These are phyloP conservation scores for Amphipyra berbera DNA, from an alignment of 2,888 invertebrate species.

Conservation along the genomic window DNA sequence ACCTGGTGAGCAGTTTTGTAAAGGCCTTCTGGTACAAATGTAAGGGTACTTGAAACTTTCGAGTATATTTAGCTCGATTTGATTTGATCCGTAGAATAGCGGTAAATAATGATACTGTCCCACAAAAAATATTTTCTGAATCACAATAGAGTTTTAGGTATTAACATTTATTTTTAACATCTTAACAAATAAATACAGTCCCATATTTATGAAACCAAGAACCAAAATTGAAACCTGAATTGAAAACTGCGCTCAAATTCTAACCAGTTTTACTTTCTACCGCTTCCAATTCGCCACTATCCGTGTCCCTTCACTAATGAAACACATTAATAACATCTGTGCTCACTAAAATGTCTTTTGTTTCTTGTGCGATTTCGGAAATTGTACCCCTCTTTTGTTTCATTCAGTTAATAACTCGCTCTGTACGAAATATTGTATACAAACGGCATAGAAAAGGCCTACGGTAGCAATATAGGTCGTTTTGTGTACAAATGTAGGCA, in stretches of 20 bases:
- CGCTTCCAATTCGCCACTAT: slow-evolving; percentile 61
- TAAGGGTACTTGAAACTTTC: too few relatives aligned
- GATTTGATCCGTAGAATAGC: too few relatives aligned
- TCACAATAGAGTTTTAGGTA: too few relatives aligned
- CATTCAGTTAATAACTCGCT: slow-evolving; percentile 59
- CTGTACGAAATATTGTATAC: slow-evolving; percentile 48
- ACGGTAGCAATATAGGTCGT: slow-evolving; percentile 29
- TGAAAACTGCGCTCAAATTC: slow-evolving; percentile 37
- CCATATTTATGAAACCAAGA: background rate
- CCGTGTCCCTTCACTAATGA: slow-evolving; percentile 70
- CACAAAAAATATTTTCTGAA: too few relatives aligned
- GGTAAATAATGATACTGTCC: too few relatives aligned
- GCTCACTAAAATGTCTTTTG: slow-evolving; percentile 77
- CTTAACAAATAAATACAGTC: background rate
- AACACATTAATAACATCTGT: slow-evolving; percentile 82
- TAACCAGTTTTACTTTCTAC: slow-evolving; percentile 12
- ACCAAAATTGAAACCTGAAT: slow-evolving; percentile 6
- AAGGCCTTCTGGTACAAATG: too few relatives aligned
- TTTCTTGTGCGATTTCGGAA: slow-evolving; percentile 73
- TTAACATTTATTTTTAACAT: background rate
- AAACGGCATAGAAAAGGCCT: slow-evolving; percentile 28
- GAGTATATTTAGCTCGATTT: too few relatives aligned
- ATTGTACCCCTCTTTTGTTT: slow-evolving; percentile 65
- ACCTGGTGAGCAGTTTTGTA: too few relatives aligned
- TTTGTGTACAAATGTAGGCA: slow-evolving; percentile 31